Evolutionary conservation across 2,888 invertebrate genomes (phyloP), one percentile per base, ranked within the genome.

Genomic region (Caenorhabditis macrosperma): DNA sequence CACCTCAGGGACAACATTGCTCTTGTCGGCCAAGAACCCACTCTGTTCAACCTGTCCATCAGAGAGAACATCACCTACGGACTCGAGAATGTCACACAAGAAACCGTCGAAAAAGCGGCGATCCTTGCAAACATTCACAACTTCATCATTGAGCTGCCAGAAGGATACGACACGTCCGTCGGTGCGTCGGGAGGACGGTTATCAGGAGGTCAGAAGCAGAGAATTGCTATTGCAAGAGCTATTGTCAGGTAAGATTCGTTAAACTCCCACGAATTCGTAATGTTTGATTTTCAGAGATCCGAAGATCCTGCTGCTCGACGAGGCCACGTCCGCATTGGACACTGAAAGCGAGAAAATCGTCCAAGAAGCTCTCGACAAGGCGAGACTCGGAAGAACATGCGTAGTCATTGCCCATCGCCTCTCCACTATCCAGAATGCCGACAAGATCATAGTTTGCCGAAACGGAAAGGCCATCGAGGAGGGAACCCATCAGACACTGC

Each of bases 331-430:
- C 67, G 91, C 91, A 7, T 82, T 91, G 17, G 91, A 87, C 60
- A 80, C 82, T 3, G 85, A 85, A 55, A 82, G 91, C 79, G 88
- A 91, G 22, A 91, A 94, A 94, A 92, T 95, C 60, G 95, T 96
- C 0, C 95, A 96, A 92, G 94, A 94, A 87, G 95, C 95, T 0
- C 91, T 96, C 76, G 95, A 96, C 91, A 93, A 93, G 85, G 95
- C 95, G 0, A 93, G 94, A 88, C 93, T 93, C 85, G 91, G 92
- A 20, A 74, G 95, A 57, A 96, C 96, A 0, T 95, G 95, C 88
- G 94, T 96, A 46, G 94, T 95, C 54, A 95, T 96, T 85, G 95
- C 95, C 0, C 96, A 96, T 92, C 93, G 95, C 5, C 93, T 96
- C 67, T 94, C 95, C 17, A 95, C 95, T 7, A 91, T 93, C 61